phyloP scores from a whole-genome alignment of 2,113 vertebrate genomes.

The Entomyzon cyanotis region DNA sequence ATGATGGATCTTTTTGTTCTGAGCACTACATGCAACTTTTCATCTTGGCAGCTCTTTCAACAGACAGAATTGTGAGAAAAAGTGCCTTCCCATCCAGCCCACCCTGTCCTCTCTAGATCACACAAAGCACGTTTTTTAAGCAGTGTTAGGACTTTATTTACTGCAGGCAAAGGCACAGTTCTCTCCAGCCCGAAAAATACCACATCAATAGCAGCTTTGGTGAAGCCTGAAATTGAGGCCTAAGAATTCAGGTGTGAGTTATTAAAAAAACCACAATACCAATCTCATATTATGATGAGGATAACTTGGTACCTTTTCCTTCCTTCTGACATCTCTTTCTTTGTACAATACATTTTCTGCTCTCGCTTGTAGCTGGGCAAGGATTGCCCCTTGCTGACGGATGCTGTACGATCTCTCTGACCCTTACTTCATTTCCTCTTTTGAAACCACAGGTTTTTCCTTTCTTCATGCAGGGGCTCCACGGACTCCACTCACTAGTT shows the following conservation, averaged over 20 bases:
- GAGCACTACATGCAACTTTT: background rate
- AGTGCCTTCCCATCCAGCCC: background rate
- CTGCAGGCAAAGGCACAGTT: background rate
- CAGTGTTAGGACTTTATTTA: constrained; percentile 23
- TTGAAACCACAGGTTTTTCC: constrained; percentile 93
- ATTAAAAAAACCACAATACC: constrained; percentile 39
- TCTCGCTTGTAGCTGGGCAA: constrained; percentile 86
- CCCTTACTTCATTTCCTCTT: constrained; percentile 89
- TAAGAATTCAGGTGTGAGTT: background rate
- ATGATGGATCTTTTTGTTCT: background rate
- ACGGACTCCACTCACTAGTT: constrained; percentile 89
- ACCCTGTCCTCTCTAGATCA: constrained; percentile 27
- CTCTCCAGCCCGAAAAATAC: background rate
- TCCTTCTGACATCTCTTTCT: constrained; percentile 87
- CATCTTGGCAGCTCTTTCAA: background rate
- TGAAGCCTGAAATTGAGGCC: background rate
- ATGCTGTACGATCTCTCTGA: constrained; percentile 84
- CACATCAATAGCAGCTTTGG: background rate
- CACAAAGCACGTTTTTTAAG: constrained; percentile 4
- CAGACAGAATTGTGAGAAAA: background rate
- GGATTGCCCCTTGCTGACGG: constrained; percentile 84
- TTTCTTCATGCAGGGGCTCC: constrained; percentile 88
- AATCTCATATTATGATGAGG: constrained; percentile 18
- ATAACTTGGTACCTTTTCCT: constrained; percentile 79
- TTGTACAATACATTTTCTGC: constrained; percentile 89